Percentiles rank a stretch among this genome's conserved stretches.
Evolutionary conservation across 2,113 vertebrate species (phyloP).

Genomic region (Phasianus colchicus): DNA sequence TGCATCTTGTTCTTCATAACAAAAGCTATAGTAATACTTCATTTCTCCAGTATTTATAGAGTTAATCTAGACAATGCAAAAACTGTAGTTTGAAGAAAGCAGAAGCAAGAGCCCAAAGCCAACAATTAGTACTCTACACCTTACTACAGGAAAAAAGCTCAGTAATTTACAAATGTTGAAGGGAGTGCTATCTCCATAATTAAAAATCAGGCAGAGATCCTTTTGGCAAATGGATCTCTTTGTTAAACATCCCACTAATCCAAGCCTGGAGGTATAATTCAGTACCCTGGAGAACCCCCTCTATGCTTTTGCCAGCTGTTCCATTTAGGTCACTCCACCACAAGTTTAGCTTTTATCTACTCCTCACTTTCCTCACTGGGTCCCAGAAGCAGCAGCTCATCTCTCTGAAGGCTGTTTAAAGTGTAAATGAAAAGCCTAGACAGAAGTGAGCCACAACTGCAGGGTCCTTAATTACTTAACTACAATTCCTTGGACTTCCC

Average conservation of each 20-base stretch:
- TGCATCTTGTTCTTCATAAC: background rate
- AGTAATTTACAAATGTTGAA: conserved; percentile 58
- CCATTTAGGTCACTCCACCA: conserved; percentile 55
- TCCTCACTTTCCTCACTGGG: conserved; percentile 55
- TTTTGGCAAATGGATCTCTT: conserved; percentile 73
- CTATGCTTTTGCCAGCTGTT: conserved; percentile 61
- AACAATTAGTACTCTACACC: conserved; percentile 26
- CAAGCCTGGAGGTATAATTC: conserved; percentile 65
- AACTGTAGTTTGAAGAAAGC: background rate
- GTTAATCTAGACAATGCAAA: background rate
- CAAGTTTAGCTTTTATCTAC: conserved; percentile 72
- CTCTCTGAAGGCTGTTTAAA: conserved; percentile 74
- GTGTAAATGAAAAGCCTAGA: conserved; percentile 74
- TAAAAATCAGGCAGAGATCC: conserved; percentile 74
- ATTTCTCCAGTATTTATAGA: background rate
- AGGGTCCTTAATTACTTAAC: conserved; percentile 76
- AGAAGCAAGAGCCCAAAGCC: background rate
- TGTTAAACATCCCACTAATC: conserved; percentile 76
- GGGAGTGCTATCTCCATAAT: conserved; percentile 38
- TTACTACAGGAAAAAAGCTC: conserved; percentile 10
- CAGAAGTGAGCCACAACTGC: conserved; percentile 70
- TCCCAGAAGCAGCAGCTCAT: conserved; percentile 53
- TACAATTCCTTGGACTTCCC: conserved; percentile 71
- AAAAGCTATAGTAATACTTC: background rate
- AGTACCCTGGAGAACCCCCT: conserved; percentile 57